phyloP scores from a whole-genome alignment of 2,113 vertebrate species.

The Forbesichthys agassizii region DNA sequence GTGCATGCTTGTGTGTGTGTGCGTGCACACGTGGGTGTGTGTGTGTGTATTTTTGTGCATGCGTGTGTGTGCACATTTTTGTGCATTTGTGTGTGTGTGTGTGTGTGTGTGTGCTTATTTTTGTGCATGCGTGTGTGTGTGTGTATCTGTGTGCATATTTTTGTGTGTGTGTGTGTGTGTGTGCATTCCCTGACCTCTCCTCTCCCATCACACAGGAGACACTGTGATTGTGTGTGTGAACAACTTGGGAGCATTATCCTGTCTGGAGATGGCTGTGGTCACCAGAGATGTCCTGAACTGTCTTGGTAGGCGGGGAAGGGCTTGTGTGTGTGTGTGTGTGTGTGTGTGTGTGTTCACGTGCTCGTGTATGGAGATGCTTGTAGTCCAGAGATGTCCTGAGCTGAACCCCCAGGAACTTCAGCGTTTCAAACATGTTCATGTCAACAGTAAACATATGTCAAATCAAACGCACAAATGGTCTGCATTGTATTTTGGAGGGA shows the following conservation, averaged over 20 bases:
- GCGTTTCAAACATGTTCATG: too few species aligned
- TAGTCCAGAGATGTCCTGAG: too few species aligned
- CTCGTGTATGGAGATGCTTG: too few species aligned
- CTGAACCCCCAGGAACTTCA: too few species aligned
- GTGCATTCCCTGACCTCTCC: not conserved
- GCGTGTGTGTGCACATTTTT: not conserved
- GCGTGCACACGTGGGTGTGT: not conserved
- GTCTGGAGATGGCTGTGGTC: constrained; percentile 88
- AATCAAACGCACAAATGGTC: too few species aligned
- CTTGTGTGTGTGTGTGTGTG: not conserved
- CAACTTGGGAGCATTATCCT: constrained; percentile 91
- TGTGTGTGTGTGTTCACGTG: not conserved
- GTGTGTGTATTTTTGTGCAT: not conserved
- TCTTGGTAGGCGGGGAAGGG: constrained; percentile 80
- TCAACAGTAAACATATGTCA: too few species aligned
- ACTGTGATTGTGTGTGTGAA: constrained; percentile 87
- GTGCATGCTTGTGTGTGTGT: not conserved
- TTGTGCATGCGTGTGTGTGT: not conserved
- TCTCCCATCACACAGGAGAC: constrained; percentile 70
- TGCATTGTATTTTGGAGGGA: too few species aligned
- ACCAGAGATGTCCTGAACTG: constrained; percentile 74
- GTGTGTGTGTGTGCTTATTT: not conserved
- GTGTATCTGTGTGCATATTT: not conserved
- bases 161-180: constrained; percentile 9
- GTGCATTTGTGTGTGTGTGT: not conserved